Conservation (phyloP, 2,888 invertebrate genomes). For the Platypus cylindrus region DNA sequence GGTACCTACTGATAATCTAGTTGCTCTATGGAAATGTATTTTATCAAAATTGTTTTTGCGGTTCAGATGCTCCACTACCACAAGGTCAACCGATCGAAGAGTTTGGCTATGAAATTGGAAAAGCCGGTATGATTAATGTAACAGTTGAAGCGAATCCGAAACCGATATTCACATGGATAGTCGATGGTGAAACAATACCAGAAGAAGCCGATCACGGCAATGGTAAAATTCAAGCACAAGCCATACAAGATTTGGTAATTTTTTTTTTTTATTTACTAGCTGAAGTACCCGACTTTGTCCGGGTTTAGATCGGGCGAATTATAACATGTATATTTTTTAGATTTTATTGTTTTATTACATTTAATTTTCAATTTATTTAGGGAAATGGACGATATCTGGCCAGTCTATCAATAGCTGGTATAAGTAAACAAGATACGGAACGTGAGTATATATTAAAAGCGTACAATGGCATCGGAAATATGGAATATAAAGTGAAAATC, state of each 20-base stretch:
- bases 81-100: constrained; percentile 46
- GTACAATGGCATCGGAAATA: constrained; percentile 52
- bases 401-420: constrained; percentile 50
- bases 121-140: constrained; percentile 59
- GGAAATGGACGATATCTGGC: constrained; percentile 57
- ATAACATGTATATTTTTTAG: background rate
- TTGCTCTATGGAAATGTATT: background rate
- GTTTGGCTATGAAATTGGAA: constrained; percentile 62
- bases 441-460: constrained; percentile 55
- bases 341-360: background rate
- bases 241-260: constrained; percentile 37
- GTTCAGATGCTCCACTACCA: constrained; percentile 53
- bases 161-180: constrained; percentile 56
- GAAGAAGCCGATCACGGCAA: constrained; percentile 40
- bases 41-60: too few species aligned
- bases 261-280: too few species aligned
- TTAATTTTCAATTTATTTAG: constrained; percentile 30
- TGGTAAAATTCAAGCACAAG: constrained; percentile 38
- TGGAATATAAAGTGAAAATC: constrained; percentile 52
- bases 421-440: constrained; percentile 65
- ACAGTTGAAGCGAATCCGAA: constrained; percentile 59
- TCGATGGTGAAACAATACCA: constrained; percentile 42
- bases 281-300: too few species aligned
- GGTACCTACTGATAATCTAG: too few species aligned
- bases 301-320: background rate